Base-by-base conservation (phyloP, 2,888 invertebrate species). In the Sinohyriopsis cumingii region DNA sequence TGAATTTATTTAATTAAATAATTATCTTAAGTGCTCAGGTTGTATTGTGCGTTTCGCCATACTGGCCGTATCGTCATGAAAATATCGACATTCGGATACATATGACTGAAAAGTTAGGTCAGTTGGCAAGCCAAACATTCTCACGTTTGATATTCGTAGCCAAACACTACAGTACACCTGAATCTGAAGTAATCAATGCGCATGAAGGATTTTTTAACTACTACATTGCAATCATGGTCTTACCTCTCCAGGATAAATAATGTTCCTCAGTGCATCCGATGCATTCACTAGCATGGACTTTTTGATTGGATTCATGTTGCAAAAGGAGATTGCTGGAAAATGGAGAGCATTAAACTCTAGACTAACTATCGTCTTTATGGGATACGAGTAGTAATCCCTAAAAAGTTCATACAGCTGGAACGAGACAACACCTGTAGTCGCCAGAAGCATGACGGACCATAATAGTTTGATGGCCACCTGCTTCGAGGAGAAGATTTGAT, bases 281-380 rank as follows among this genome's bases (percentile, higher is more conserved):
- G 61, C 15, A 1, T 64, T 18, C 1, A 70, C 18, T 28, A 72
- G 24, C 45, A 55, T 66, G 2, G 77, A 73, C 63, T 59, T 57
- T 55, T 72, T 73, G 1, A 83, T 69, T 1, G 84, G 76, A 55
- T 84, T 84, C 68, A 83, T 82, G 66, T 83, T 84, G 66, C 84
- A 84, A 25, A 84, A 66, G 2, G 84, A 78, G 3, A 84, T 67
- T 0, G 82, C 81, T 3, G 84, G 84, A 62, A 80, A 84, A n/a
- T 59, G 63, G 9, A 83, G 68, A 19, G 66, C 64, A 60, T 70
- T 72, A 66, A 83, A 84, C 20, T 78, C 73, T 22, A 84, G 63
- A 1, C 70, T 68, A 3, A 84, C 78, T 1, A 70, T 64, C 0
- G 83, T 79, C 60, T 80, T 71, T 5, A 76, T 72, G 0, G 80